Evolutionary conservation across 2,888 invertebrate genomes (phyloP).

Genomic region (Eledone cirrhosa): DNA sequence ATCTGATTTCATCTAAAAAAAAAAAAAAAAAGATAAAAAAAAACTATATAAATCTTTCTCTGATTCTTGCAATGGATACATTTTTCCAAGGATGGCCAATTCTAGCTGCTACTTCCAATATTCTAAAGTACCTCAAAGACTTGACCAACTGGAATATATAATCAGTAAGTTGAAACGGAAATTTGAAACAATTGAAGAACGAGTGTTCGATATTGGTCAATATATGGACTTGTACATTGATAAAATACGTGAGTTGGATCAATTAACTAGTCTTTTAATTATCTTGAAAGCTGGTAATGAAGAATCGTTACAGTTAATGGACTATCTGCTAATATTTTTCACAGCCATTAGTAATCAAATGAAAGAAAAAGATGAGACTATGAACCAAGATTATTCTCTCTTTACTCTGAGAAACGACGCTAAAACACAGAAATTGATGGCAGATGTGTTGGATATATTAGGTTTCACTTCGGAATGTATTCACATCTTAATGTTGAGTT

Average conservation of each 20-base stretch:
- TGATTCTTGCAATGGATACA: constrained; percentile 17
- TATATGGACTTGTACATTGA: constrained; percentile 5
- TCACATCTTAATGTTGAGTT: background rate
- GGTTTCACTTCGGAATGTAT: constrained; percentile 12
- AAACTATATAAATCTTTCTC: no score
- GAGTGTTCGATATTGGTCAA: background rate
- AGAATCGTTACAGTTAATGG: constrained; percentile 16
- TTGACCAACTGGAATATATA: constrained; percentile 5
- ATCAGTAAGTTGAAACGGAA: background rate
- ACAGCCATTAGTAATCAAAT: background rate
- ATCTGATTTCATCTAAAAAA: no score
- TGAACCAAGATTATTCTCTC: background rate
- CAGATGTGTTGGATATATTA: background rate
- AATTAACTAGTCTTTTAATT: constrained; percentile 10
- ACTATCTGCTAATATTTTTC: background rate
- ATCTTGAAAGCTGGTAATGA: constrained; percentile 10
- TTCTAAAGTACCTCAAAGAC: constrained; percentile 22
- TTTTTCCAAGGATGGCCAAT: constrained; percentile 10
- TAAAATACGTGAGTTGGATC: background rate
- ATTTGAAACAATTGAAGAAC: constrained; percentile 1
- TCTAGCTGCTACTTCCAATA: constrained; percentile 7
- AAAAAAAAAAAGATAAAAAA: no score
- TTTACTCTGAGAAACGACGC: constrained; percentile 1
- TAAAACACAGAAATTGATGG: background rate
- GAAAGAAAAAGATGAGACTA: background rate